Evolutionary conservation across 2,797 vertebrate species (phyloP), one percentile per base, ranked within the genome.

Genomic region (Oryzias dopingdopingensis): DNA sequence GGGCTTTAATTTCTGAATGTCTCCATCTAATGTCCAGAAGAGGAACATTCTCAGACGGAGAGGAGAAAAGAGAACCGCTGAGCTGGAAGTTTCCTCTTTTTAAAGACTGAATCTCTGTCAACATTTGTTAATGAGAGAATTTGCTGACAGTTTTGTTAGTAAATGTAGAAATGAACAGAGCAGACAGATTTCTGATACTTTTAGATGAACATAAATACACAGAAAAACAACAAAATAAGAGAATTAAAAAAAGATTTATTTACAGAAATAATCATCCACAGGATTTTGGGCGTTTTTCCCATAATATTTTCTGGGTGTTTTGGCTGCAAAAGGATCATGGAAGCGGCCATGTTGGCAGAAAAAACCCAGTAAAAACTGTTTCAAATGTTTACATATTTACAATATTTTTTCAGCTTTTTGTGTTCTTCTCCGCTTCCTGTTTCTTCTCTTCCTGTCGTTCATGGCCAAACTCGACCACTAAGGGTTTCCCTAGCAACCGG

Each of bases 381-480:
- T 5, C 5, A 26, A 6, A 13, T 12, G 32, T 37, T 37, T 2
- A 37, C 2, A 37, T 37, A 37, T 37, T 37, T 37, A 3, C 29
- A 2, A 62, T 16, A 51, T 2, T 14, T 47, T 16, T 48, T 22
- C 17, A 16, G 18, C 26, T 18, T 17, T 16, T 20, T 10, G 45
- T 14, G 47, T 6, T 23, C 47, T 46, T 61, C 45, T 60, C 14
- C 53, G 71, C 42, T 52, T 56, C 4, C 3, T 42, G 45, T 64
- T 79, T 29, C 46, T 70, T 59, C n/a, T 82, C 90, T 65, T 84
- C 91, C 67, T 72, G 91, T 80, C 85, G 89, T 55, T 89, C 91
- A 26, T 87, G 93, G 69, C 94, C 93, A 80, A 96, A 97, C 72
- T 95, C 94, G 0, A 97, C 91, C 68, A 97, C 93, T 74, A 97